phyloP scores from a whole-genome alignment of 2,797 vertebrate genomes.

The Mormyrus hasselquistii region DNA sequence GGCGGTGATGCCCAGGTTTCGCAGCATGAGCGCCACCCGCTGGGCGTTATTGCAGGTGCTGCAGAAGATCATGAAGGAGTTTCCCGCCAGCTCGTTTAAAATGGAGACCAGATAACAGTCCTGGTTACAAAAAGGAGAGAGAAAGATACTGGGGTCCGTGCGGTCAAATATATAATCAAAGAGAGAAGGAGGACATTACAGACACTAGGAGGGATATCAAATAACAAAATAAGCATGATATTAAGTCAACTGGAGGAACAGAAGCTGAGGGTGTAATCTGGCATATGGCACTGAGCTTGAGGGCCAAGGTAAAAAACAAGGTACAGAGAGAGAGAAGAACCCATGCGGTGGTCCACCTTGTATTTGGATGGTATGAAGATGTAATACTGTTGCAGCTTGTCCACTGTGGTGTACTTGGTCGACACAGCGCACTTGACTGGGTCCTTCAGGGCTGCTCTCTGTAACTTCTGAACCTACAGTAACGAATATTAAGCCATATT shows the following conservation, averaged over 20 bases:
- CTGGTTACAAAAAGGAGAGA: conserved; percentile 52
- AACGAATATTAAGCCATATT: conserved; percentile 1
- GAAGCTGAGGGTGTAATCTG: neutral
- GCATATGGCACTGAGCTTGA: neutral
- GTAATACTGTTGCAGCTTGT: conserved; percentile 93
- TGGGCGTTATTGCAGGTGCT: conserved; percentile 92
- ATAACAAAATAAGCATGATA: neutral
- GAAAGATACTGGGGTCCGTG: neutral
- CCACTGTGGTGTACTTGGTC: conserved; percentile 92
- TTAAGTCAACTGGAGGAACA: neutral
- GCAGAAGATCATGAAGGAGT: conserved; percentile 97
- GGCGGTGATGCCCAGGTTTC: conserved; percentile 94
- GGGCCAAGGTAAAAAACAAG: neutral
- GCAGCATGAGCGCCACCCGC: conserved; percentile 81
- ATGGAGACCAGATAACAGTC: conserved; percentile 96
- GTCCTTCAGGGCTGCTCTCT: conserved; percentile 89
- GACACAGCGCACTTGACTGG: conserved; percentile 93
- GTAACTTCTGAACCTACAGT: conserved; percentile 86
- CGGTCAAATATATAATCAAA: neutral
- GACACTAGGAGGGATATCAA: neutral
- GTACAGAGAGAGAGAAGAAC: neutral
- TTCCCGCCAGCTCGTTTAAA: conserved; percentile 92
- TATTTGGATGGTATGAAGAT: conserved; percentile 94
- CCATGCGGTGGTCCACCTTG: conserved; percentile 65
- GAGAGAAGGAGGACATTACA: neutral